phyloP scores from a whole-genome alignment of 2,797 vertebrate genomes.

The Octomys mimax region DNA sequence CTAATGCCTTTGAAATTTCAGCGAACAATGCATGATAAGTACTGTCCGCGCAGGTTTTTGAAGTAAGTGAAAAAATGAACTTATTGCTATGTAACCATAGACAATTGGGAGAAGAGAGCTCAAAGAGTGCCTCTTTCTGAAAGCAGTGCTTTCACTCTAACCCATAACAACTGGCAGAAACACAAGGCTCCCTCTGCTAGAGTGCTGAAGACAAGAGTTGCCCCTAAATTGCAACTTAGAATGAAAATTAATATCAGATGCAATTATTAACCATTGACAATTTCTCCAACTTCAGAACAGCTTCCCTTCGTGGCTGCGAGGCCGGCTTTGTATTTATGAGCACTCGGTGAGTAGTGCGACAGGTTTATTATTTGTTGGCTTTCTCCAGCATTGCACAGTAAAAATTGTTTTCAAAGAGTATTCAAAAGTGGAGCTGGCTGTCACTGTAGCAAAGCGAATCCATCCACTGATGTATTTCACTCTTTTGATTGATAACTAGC shows the following conservation, averaged over 20 bases:
- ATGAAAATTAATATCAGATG: conserved; percentile 85
- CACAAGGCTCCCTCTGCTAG: too few species aligned
- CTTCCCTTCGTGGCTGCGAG: conserved; percentile 83
- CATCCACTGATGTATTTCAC: conserved; percentile 87
- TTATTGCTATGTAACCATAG: not conserved
- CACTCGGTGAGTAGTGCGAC: conserved; percentile 86
- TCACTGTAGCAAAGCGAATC: conserved; percentile 87
- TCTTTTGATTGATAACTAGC: conserved; percentile 89
- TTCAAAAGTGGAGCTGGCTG: conserved; percentile 87
- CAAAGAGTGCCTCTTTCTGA: not conserved
- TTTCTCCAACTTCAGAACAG: conserved; percentile 82
- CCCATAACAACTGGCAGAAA: not conserved
- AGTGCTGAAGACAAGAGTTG: not conserved
- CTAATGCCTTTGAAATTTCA: not conserved
- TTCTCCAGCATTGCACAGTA: conserved; percentile 90
- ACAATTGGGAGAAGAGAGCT: not conserved
- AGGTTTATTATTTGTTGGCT: conserved; percentile 92
- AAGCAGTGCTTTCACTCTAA: not conserved
- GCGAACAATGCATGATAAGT: not conserved
- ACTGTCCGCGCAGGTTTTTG: not conserved
- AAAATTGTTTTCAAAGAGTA: conserved; percentile 90
- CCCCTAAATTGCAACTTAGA: conserved; percentile 41
- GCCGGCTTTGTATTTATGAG: conserved; percentile 88
- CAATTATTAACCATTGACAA: conserved; percentile 84
- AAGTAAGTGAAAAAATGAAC: not conserved